Evolutionary conservation across 2,797 vertebrate species (phyloP).

Genomic region (Cirrhinus molitorella): DNA sequence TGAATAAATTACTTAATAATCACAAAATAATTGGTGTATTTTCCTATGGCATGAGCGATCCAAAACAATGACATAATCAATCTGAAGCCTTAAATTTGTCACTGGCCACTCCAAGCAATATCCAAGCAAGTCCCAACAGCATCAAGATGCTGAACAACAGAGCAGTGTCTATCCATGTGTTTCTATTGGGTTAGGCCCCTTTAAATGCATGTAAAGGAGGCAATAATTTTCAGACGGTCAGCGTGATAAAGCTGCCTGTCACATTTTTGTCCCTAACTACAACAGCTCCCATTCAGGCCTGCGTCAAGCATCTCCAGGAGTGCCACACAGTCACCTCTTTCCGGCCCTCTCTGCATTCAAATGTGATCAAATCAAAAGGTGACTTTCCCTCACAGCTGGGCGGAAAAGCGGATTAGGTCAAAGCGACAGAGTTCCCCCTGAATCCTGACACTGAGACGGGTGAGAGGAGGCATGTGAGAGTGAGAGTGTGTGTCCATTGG

Average conservation of each 20-base stretch:
- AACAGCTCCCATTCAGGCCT: constrained; percentile 86
- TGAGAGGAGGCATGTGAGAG: constrained; percentile 69
- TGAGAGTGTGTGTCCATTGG: constrained; percentile 68
- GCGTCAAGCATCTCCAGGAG: constrained; percentile 78
- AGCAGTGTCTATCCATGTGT: constrained; percentile 39
- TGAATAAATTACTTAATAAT: neutral
- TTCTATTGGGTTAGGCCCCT: constrained; percentile 77
- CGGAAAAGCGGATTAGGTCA: constrained; percentile 91
- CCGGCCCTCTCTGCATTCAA: constrained; percentile 94
- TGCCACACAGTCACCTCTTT: constrained; percentile 82
- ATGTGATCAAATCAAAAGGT: constrained; percentile 88
- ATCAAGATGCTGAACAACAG: constrained; percentile 83
- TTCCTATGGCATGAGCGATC: neutral
- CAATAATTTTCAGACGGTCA: constrained; percentile 86
- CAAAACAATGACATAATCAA: constrained; percentile 41
- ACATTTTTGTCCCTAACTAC: constrained; percentile 80
- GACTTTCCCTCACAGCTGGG: constrained; percentile 85
- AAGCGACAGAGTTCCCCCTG: constrained; percentile 81
- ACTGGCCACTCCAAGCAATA: constrained; percentile 69
- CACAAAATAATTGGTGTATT: neutral
- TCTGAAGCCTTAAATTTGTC: constrained; percentile 59
- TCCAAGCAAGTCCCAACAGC: constrained; percentile 75
- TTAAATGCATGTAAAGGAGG: constrained; percentile 76
- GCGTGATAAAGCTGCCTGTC: constrained; percentile 90
- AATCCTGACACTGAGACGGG: constrained; percentile 71